A percentile compares a stretch with the other conserved stretches of the same genome.
phyloP scores from a whole-genome alignment of 1,140 invertebrate species.

The Drosophila punjabiensis region DNA sequence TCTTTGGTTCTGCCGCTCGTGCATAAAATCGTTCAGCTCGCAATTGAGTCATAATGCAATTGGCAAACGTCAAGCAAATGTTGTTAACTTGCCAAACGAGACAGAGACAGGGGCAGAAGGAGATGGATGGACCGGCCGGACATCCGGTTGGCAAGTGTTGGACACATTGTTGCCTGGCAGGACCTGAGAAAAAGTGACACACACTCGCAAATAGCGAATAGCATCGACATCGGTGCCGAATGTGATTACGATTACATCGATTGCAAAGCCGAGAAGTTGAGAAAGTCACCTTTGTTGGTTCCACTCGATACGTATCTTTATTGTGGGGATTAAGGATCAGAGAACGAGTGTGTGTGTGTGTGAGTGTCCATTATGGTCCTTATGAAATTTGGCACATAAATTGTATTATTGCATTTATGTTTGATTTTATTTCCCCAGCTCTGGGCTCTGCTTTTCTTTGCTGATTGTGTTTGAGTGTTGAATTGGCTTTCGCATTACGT shows the following conservation, averaged over 20 bases:
- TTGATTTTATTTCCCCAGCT: slow-evolving; percentile 82
- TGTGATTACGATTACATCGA: slow-evolving; percentile 77
- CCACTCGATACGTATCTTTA: slow-evolving; percentile 40
- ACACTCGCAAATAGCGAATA: slow-evolving; percentile 30
- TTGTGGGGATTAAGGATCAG: slow-evolving; percentile 50
- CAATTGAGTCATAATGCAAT: slow-evolving; percentile 84
- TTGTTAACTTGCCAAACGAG: slow-evolving; percentile 67
- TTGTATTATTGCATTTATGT: slow-evolving; percentile 85
- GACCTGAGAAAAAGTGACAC: slow-evolving; percentile 67
- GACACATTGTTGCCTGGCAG: slow-evolving; percentile 69
- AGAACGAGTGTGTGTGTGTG: slow-evolving; percentile 10
- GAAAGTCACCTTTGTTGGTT: slow-evolving; percentile 78
- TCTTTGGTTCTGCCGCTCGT: slow-evolving; percentile 32
- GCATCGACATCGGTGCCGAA: slow-evolving; percentile 61
- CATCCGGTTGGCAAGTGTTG: slow-evolving; percentile 47
- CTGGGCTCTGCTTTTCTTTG: slow-evolving; percentile 35
- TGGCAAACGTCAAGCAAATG: slow-evolving; percentile 82
- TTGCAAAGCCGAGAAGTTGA: slow-evolving; percentile 18
- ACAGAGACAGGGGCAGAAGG: not conserved
- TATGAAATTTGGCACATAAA: slow-evolving; percentile 84
- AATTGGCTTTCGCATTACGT: slow-evolving; percentile 71
- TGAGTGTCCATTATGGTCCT: slow-evolving; percentile 74
- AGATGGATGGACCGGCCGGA: slow-evolving; percentile 3
- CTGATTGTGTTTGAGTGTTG: slow-evolving; percentile 76
- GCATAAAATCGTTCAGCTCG: slow-evolving; percentile 73